Evolutionary conservation across 2,888 invertebrate genomes (phyloP), one percentile per base, ranked within the genome.

Genomic region (Argynnis bischoffii): DNA sequence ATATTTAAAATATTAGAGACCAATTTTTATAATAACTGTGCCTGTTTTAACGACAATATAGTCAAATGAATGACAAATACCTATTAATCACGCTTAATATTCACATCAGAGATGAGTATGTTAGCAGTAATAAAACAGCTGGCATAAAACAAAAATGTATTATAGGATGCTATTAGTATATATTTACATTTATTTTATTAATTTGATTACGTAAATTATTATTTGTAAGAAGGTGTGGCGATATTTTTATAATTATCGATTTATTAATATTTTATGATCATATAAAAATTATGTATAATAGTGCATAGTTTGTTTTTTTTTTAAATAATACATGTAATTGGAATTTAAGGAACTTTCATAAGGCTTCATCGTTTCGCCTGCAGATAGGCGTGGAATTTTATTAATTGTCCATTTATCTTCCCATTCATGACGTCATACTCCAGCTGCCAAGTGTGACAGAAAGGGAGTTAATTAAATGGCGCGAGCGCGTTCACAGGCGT

Each of bases 391-490:
- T 53, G 35, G 60, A 69, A 68, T 61, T 56, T 54, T 61, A 65
- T 68, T 71, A 71, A 71, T 72, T 61, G 65, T 41, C 51, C 69
- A 75, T 47, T 46, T 59, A 63, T 51, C 64, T 61, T 54, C 59
- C 61, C 55, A 31, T 54, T 61, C 48, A 47, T 72, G 72, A 72
- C 79, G 80, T 82, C 79, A 81, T 71, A 75, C 60, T 70, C 66
- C 72, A 73, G 70, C 76, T 81, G 79, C 81, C 80, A 78, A 69
- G 63, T 75, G 75, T 82, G 83, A 86, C 82, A 81, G 80, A 81
- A 82, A 84, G 83, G 81, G 85, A 85, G 81, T 78, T 83, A 78
- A 85, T 83, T 79, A 81, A 84, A 84, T 75, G 79, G 81, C 79
- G 79, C 77, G 79, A 77, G 77, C 80, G 78, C 81, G 78, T 81